Percentiles rank a stretch among this genome's conserved stretches.
Conservation (phyloP, 2,797 vertebrate genomes). For the Loris lydekkerianus region DNA sequence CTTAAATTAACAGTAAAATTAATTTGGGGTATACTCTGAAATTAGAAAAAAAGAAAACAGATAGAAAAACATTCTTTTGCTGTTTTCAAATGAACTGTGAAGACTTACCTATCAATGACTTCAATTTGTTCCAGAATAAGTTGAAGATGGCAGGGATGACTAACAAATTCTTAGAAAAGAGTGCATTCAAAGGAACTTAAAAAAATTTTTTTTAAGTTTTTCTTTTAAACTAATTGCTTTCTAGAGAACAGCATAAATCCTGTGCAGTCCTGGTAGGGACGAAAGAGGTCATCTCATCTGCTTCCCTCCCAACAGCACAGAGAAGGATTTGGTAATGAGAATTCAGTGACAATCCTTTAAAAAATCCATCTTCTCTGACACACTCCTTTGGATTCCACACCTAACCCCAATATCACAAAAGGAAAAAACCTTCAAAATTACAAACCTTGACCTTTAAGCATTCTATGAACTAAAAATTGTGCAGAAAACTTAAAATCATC, state of each 20-base stretch:
- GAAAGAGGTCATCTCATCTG: background rate
- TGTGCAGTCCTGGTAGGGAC: background rate
- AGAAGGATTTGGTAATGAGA: background rate
- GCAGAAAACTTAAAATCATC: background rate
- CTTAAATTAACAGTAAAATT: background rate
- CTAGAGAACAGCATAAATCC: background rate
- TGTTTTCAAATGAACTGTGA: background rate
- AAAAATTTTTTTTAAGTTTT: background rate
- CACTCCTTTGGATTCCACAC: background rate
- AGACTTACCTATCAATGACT: background rate
- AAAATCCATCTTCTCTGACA: background rate
- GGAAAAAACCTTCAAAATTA: background rate
- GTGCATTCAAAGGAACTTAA: background rate
- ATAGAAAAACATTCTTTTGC: background rate
- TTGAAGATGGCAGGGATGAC: constrained; percentile 4
- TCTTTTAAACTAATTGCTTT: background rate
- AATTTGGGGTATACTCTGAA: background rate
- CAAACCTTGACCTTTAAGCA: background rate
- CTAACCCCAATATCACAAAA: background rate
- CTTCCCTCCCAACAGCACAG: background rate
- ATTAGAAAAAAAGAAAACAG: background rate
- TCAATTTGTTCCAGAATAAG: background rate
- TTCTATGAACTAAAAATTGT: background rate
- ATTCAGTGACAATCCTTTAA: background rate
- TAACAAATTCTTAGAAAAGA: background rate